phyloP scores from a whole-genome alignment of 1,140 invertebrate species.

The Papilio polytes region DNA sequence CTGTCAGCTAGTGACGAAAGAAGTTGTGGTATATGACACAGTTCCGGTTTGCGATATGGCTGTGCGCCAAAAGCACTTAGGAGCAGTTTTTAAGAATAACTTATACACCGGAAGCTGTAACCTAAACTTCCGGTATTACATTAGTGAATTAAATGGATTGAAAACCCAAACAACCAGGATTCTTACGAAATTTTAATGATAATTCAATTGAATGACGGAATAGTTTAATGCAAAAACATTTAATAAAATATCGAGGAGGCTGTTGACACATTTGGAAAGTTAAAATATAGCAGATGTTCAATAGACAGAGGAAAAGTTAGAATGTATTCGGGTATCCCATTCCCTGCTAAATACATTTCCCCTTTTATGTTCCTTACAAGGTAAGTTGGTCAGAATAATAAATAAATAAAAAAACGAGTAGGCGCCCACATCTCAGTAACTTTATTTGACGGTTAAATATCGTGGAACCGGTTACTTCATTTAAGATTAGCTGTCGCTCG shows the following conservation, averaged over 20 bases:
- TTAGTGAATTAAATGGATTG: not conserved
- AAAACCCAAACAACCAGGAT: not conserved
- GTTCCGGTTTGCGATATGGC: slow-evolving; percentile 16
- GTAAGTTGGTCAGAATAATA: not conserved
- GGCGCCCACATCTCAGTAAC: slow-evolving; percentile 15
- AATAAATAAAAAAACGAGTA: not conserved
- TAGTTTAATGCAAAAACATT: too few relatives aligned
- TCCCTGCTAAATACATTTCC: too few relatives aligned
- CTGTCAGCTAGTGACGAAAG: not conserved
- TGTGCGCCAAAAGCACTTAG: not conserved
- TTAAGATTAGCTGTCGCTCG: too few relatives aligned
- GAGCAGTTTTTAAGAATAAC: slow-evolving; percentile 13
- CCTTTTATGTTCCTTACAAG: too few relatives aligned
- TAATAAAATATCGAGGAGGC: too few relatives aligned
- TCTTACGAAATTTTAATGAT: not conserved
- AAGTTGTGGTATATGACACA: not conserved
- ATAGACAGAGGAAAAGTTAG: too few relatives aligned
- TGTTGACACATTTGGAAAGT: too few relatives aligned
- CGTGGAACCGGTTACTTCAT: slow-evolving; percentile 25
- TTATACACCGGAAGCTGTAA: not conserved
- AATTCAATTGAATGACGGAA: too few relatives aligned
- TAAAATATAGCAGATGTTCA: too few relatives aligned
- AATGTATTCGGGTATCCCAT: too few relatives aligned
- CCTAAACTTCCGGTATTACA: not conserved
- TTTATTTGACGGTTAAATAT: slow-evolving; percentile 15